Base-by-base conservation (phyloP, 2,113 vertebrate species). In the Morone chrysops region DNA sequence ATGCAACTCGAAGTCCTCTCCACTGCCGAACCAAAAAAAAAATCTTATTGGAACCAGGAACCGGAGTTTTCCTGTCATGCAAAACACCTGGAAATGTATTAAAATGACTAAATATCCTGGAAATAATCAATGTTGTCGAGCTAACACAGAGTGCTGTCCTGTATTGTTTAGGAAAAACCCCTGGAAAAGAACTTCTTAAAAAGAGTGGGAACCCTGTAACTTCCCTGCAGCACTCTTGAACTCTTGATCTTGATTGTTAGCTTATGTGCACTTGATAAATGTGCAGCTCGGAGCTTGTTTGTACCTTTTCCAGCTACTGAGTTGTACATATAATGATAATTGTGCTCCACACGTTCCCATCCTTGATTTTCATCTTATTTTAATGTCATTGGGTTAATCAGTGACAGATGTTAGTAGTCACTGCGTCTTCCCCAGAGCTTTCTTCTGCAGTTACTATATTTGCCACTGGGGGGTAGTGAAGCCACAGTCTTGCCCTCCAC, bases 401-500 rank as follows among this genome's bases (percentile, higher is more conserved):
- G n/a, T 10, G 2, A 43, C n/a, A 17, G n/a, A 51, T 41, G 18
- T 7, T 43, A 53, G 48, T 65, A 41, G 62, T 51, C 18, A 14
- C n/a, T 45, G 11, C 31, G n/a, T 53, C 47, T 6, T 22, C 17
- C 36, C 3, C 18, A 3, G 1, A 31, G 51, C 2, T 17, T 36
- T 47, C 40, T 40, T 31, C 5, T 41, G 53, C 71, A 74, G 14
- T 75, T 2, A 4, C 11, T 5, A 3, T 20, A 2, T 71, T 9
- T 6, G 14, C 69, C 84, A 81, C 62, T 5, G 69, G 84, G 13
- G 5, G 63, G 62, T 1, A 8, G 20, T 38, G 18, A 47, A 61
- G 25, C 16, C 57, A 1, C 36, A 56, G n/a, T 68, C 20, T 14
- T 2, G 41, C 18, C 22, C 6, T 31, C 3, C 8, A n/a, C 53